These are phyloP conservation scores for Scaptomyza montana DNA, from an alignment of 1,140 invertebrate species.

Conservation along the genomic window DNA sequence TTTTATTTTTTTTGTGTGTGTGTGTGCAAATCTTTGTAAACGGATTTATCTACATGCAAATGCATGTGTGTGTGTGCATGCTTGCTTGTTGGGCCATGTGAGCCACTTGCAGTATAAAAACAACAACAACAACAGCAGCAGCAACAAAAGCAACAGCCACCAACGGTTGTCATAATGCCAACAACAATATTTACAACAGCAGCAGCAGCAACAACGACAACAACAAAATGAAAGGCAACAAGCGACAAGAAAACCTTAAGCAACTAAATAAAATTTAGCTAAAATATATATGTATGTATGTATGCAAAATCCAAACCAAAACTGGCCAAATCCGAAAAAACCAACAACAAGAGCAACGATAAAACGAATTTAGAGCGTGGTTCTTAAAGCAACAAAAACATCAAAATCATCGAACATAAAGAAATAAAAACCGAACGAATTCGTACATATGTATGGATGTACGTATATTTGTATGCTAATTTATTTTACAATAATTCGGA, in stretches of 20 bases:
- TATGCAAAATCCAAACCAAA: conserved; percentile 10
- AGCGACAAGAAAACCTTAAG: conserved; percentile 58
- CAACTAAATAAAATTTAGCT: conserved; percentile 64
- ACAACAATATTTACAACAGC: not conserved
- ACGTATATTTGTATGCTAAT: conserved; percentile 66
- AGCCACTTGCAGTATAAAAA: conserved; percentile 37
- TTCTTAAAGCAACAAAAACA: conserved; percentile 29
- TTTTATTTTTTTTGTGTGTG: conserved; percentile 21
- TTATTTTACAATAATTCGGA: conserved; percentile 74
- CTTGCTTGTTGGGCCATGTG: conserved; percentile 39
- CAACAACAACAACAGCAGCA: conserved; percentile 9
- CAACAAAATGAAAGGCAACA: conserved; percentile 63
- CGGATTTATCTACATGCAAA: conserved; percentile 40
- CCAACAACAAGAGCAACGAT: not conserved
- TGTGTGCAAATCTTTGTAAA: conserved; percentile 59
- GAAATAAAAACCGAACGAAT: conserved; percentile 31
- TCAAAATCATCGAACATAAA: not conserved
- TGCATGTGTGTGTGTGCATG: conserved; percentile 10
- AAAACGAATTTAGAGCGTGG: conserved; percentile 22
- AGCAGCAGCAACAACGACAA: conserved; percentile 21
- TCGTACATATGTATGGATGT: not conserved
- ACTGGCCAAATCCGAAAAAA: conserved; percentile 28
- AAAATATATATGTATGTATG: conserved; percentile 17
- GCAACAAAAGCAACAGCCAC: conserved; percentile 34
- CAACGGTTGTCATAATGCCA: conserved; percentile 48